A percentile compares a stretch with the other conserved stretches of the same genome.
Conservation (phyloP, 2,797 vertebrate species). For the Rhinella marina region DNA sequence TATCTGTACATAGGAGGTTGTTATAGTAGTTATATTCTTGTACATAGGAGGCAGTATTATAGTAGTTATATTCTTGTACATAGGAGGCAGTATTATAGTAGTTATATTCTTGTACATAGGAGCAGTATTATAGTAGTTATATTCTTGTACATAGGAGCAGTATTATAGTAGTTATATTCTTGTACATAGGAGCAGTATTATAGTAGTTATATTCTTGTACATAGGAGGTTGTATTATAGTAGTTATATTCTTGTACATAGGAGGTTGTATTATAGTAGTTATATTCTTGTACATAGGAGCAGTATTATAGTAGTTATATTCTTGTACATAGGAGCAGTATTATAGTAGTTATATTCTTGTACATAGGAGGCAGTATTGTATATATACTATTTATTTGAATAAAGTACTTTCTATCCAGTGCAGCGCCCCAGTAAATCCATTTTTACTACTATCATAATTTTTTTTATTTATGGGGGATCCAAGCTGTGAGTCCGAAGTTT, state of each 20-base stretch:
- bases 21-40: constrained; percentile 9
- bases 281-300: background rate
- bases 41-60: background rate
- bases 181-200: background rate
- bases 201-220: background rate
- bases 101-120: background rate
- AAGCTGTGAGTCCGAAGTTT: too few species aligned
- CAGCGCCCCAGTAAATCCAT: too few species aligned
- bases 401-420: too few species aligned
- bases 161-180: background rate
- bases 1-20: background rate
- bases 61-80: constrained; percentile 10
- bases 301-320: background rate
- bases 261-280: background rate
- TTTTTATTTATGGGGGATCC: too few species aligned
- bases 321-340: background rate
- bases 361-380: background rate
- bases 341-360: background rate
- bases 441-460: too few species aligned
- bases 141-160: background rate
- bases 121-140: constrained; percentile 4
- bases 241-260: background rate
- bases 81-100: constrained; percentile 5
- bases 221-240: background rate
- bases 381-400: too few species aligned